Conservation (phyloP, 2,113 vertebrate genomes). For the Petroica traversi region DNA sequence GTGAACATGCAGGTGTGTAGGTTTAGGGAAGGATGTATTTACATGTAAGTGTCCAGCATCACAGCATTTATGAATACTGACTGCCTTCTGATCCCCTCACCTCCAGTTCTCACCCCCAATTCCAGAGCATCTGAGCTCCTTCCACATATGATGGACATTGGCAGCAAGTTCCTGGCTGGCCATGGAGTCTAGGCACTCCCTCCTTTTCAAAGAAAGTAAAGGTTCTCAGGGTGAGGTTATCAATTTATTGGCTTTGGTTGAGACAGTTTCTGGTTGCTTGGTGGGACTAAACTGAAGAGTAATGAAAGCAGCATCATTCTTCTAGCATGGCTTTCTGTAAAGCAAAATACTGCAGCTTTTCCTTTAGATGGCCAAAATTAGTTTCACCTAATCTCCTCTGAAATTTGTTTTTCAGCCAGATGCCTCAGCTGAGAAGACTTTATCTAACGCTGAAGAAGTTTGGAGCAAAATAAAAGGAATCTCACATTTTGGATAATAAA, state of each 20-base stretch:
- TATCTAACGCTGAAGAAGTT: neutral
- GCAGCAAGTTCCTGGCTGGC: neutral
- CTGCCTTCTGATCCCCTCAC: neutral
- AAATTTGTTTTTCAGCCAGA: neutral
- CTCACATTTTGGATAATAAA: neutral
- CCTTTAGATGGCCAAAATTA: neutral
- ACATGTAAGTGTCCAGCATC: neutral
- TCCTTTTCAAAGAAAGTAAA: neutral
- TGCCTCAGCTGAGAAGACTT: neutral
- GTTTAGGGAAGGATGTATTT: neutral
- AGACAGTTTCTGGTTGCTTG: neutral
- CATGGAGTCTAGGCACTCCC: neutral
- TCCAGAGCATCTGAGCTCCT: neutral
- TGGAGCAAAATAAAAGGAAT: neutral
- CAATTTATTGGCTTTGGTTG: rapidly evolving
- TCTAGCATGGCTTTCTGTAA: neutral
- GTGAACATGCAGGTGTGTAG: neutral
- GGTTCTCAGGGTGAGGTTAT: neutral
- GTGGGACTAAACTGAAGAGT: neutral
- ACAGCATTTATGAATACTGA: neutral
- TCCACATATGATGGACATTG: rapidly evolving
- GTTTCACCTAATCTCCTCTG: neutral
- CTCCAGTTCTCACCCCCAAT: neutral
- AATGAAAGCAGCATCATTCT: neutral
- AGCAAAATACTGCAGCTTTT: neutral